phyloP scores from a whole-genome alignment of 2,797 vertebrate genomes.

The Lacerta viridis region DNA sequence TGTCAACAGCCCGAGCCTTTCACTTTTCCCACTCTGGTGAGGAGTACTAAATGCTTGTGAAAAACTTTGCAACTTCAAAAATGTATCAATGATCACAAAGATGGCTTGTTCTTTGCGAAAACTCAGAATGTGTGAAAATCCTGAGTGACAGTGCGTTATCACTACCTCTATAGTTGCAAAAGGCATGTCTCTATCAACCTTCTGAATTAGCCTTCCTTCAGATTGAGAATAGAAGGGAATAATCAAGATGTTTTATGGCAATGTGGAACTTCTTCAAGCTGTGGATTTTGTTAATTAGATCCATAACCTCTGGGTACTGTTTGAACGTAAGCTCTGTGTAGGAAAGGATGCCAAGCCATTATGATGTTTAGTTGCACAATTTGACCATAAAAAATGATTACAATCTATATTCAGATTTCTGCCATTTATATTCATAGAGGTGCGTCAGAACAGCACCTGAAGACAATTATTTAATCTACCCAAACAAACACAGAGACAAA shows the following conservation, averaged over 20 bases:
- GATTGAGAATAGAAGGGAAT: neutral
- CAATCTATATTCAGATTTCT: conserved; percentile 16
- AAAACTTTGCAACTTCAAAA: too few relatives aligned
- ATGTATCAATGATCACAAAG: neutral
- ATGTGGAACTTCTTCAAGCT: conserved; percentile 18
- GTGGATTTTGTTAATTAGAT: conserved; percentile 43
- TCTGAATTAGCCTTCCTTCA: neutral
- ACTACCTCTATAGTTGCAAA: neutral
- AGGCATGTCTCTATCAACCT: neutral
- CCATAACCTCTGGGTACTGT: conserved; percentile 9
- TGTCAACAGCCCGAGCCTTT: too few relatives aligned
- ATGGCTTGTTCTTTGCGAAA: neutral
- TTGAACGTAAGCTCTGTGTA: neutral
- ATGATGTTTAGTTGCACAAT: conserved; percentile 15
- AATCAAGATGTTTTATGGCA: conserved; percentile 29
- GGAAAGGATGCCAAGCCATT: neutral
- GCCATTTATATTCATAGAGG: conserved; percentile 11
- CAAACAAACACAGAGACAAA: conserved; percentile 16
- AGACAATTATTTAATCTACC: conserved; percentile 31
- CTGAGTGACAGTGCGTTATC: neutral
- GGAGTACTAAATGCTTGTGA: neutral
- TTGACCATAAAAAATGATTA: conserved; percentile 10
- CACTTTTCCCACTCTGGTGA: neutral
- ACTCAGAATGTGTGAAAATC: neutral
- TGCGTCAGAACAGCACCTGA: neutral